Evolutionary conservation across 2,797 vertebrate species (phyloP).

Genomic region (Catamblyrhynchus diadema): DNA sequence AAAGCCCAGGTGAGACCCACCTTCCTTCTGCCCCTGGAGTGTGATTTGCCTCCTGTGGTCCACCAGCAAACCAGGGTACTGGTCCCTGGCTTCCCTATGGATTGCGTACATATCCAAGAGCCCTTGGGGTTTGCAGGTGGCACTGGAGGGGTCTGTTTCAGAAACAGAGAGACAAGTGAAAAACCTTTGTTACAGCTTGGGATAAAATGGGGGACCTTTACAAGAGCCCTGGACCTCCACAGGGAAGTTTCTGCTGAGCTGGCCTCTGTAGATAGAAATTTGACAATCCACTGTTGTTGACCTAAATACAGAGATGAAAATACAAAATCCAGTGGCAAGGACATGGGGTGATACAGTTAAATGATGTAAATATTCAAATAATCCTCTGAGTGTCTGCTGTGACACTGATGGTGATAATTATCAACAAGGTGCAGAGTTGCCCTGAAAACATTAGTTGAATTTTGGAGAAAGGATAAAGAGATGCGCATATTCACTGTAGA

Average conservation of each 20-base stretch:
- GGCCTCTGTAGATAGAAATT: background rate
- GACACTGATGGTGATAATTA: background rate
- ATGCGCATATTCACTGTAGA: background rate
- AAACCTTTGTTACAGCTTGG: background rate
- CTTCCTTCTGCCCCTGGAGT: background rate
- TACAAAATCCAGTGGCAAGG: background rate
- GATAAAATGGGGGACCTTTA: background rate
- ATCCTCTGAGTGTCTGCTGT: background rate
- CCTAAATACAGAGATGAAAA: background rate
- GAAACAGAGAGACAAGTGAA: background rate
- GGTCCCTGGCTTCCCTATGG: background rate
- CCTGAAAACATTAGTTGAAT: background rate
- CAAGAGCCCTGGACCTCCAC: background rate
- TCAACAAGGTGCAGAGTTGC: background rate
- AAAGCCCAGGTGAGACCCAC: constrained; percentile 75
- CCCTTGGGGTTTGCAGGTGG: background rate
- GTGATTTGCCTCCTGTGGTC: background rate
- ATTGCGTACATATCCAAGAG: background rate
- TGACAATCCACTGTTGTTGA: background rate
- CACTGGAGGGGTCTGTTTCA: background rate
- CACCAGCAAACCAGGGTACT: background rate
- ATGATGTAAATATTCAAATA: background rate
- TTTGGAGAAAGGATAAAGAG: background rate
- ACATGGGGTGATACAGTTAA: background rate
- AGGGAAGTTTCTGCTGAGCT: background rate